Base-by-base conservation (phyloP, 2,113 vertebrate genomes). In the Drymodes brunneopygia region DNA sequence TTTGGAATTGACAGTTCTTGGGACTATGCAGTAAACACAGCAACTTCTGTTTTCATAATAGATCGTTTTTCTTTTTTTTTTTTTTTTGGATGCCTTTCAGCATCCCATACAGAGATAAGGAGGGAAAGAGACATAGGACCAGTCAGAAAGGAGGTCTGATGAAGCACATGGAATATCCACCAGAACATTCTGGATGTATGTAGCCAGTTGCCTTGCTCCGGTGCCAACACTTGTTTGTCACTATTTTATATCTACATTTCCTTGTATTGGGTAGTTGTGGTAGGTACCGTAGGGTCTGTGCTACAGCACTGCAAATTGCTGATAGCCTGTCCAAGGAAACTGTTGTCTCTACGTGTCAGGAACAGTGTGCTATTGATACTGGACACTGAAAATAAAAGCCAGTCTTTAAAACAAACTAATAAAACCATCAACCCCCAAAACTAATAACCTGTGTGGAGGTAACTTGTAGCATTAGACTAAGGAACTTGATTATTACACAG, bases 171-270 rank as follows among this genome's bases (percentile, higher is more conserved):
- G 53, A 78, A 78, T 22, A 57, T 2, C 48, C 18, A 84, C 21
- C 50, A 84, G n/a, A 81, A 62, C 10, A 48, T n/a, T 31, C 25
- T 53, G 54, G n/a, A 33, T 11, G 11, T 8, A 31, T 0, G 0
- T 15, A 86, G 27, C 24, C 38, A 47, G 16, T 36, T 85, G 38
- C 9, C 33, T 84, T 71, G 27, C n/a, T 56, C 62, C 36, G 65
- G 36, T n/a, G 44, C 9, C 65, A 44, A 42, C 29, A 15, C 7
- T 65, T 44, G 14, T 44, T 28, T 71, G 57, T 36, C 8, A 18
- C 15, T 50, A 23, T 36, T 84, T 91, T 53, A 7, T 6, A 66
- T 9, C 45, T 53, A 2, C 29, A 23, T 28, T 56, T 94, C 29
- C 57, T 64, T 44, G 15, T 36, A 15, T 29, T 69, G 44, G 19